A percentile compares a stretch with the other conserved stretches of the same genome.
Evolutionary conservation across 2,797 vertebrate genomes (phyloP).

Genomic region (Gastrophryne carolinensis): DNA sequence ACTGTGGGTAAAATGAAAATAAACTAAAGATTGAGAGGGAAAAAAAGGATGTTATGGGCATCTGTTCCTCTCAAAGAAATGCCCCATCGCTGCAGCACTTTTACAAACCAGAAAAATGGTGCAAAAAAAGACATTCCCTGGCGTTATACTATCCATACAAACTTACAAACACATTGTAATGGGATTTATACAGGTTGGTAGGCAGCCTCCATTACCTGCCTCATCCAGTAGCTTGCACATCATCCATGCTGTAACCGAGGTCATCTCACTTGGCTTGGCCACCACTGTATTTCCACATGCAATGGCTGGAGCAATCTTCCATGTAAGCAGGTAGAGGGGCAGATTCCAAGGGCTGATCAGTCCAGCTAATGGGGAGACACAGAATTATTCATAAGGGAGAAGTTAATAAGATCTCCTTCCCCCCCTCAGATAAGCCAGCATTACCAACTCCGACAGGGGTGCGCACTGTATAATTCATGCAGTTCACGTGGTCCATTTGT

Average conservation of each 20-base stretch:
- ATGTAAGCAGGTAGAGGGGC: constrained; percentile 91
- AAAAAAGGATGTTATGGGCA: too few relatives aligned
- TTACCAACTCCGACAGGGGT: constrained; percentile 89
- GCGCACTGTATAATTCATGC: constrained; percentile 85
- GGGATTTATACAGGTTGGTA: too few relatives aligned
- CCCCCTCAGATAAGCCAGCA: constrained; percentile 25
- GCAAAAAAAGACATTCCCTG: too few relatives aligned
- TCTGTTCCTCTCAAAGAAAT: too few relatives aligned
- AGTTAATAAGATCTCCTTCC: not conserved
- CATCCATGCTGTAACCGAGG: constrained; percentile 96
- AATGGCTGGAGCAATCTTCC: constrained; percentile 95
- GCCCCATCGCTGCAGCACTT: too few relatives aligned
- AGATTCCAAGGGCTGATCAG: constrained; percentile 97
- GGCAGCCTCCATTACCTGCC: constrained; percentile 80
- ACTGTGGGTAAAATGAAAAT: too few relatives aligned
- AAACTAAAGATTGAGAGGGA: too few relatives aligned
- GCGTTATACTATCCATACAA: too few relatives aligned
- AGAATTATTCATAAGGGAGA: too few relatives aligned
- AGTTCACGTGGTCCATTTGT: constrained; percentile 81
- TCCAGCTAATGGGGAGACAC: constrained; percentile 72
- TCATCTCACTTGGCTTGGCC: constrained; percentile 97
- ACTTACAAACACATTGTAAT: too few relatives aligned
- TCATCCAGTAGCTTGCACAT: constrained; percentile 86
- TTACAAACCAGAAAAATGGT: too few relatives aligned
- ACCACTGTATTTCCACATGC: constrained; percentile 91